phyloP scores from a whole-genome alignment of 2,888 invertebrate species.

The Heliconius aoede region DNA sequence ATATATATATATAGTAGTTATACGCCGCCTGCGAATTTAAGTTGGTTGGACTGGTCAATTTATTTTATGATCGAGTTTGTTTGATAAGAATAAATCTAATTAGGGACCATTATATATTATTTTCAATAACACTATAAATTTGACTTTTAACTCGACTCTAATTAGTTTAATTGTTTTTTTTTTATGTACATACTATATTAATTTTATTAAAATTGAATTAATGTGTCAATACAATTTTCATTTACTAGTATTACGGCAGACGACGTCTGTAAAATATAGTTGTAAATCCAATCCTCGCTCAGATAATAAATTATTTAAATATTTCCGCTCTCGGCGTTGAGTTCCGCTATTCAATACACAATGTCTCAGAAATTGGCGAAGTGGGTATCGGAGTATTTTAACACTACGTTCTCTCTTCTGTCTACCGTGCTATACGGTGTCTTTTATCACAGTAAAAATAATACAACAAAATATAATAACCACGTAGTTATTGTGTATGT shows the following conservation, averaged over 20 bases:
- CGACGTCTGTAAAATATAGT: not conserved
- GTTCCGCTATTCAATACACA: not conserved
- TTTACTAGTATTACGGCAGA: not conserved
- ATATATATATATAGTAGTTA: no score
- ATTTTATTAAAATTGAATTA: not conserved
- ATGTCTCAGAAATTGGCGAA: not conserved
- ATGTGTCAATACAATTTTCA: not conserved
- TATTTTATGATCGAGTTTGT: not conserved
- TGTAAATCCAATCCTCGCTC: not conserved
- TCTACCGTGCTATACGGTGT: no score
- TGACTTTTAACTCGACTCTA: not conserved
- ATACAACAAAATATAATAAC: not conserved
- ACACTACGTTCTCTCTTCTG: not conserved
- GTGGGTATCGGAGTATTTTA: not conserved
- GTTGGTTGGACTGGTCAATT: not conserved
- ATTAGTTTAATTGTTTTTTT: not conserved
- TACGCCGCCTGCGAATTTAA: no score
- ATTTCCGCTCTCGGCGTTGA: not conserved
- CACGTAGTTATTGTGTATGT: no score
- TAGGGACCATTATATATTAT: not conserved
- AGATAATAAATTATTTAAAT: not conserved
- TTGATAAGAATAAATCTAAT: not conserved
- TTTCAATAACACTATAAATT: conserved; percentile 2
- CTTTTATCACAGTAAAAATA: not conserved
- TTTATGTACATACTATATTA: not conserved